Evolutionary conservation across 2,797 vertebrate genomes (phyloP).

Genomic region (Stomatorhinus walkeri): DNA sequence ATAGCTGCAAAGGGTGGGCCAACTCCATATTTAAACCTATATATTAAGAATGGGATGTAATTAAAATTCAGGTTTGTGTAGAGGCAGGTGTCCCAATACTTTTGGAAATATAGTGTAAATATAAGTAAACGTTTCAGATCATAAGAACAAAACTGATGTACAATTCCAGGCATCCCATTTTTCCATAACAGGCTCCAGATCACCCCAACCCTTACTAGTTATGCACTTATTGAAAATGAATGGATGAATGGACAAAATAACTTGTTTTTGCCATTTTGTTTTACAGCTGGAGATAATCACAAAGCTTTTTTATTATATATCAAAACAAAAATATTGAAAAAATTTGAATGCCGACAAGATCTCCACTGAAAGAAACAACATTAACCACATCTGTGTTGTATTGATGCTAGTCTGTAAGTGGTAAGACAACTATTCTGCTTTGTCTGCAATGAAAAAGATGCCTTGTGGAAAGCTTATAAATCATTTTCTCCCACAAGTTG

Average conservation of each 20-base stretch:
- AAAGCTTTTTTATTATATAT: constrained; percentile 6
- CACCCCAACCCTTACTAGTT: background rate
- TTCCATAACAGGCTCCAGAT: background rate
- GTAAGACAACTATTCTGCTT: background rate
- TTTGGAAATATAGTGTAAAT: background rate
- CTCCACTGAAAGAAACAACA: background rate
- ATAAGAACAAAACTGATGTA: background rate
- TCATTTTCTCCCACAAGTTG: background rate
- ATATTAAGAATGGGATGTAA: background rate
- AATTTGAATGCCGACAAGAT: background rate
- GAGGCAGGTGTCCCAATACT: background rate
- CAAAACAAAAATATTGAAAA: constrained; percentile 3
- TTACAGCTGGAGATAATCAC: background rate
- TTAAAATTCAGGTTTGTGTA: background rate
- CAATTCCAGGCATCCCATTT: background rate
- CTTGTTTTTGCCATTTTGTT: background rate
- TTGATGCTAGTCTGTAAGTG: background rate
- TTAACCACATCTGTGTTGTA: background rate
- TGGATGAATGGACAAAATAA: background rate
- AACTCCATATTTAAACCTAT: background rate
- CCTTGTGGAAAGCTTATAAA: background rate
- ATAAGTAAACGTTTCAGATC: background rate
- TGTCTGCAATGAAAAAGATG: background rate
- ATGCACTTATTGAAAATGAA: background rate
- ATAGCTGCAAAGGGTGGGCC: background rate